Conservation (phyloP, 2,113 vertebrate species). For the Albula glossodonta region DNA sequence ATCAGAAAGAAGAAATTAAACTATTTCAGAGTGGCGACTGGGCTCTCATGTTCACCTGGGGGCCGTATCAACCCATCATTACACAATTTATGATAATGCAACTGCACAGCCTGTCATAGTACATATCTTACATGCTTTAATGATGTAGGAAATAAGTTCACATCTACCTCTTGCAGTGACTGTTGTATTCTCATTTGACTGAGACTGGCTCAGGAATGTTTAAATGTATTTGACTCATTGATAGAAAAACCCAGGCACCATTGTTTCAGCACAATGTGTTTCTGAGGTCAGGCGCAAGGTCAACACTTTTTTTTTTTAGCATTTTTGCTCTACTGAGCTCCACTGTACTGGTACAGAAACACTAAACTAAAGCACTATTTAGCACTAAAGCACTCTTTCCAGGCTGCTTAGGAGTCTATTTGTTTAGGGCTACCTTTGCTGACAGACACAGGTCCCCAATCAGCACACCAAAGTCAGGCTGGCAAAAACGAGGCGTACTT, state of each 20-base stretch:
- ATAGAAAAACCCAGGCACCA: neutral
- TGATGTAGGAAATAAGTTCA: neutral
- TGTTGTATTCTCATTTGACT: neutral
- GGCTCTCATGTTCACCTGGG: too few species aligned
- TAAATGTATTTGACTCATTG: neutral
- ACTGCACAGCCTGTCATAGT: too few species aligned
- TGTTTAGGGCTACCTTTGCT: neutral
- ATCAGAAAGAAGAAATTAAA: too few species aligned
- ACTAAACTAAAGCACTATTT: neutral
- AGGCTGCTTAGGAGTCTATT: neutral
- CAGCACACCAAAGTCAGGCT: neutral
- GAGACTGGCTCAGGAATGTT: neutral
- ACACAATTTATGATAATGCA: too few species aligned
- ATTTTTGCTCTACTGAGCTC: neutral
- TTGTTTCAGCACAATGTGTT: neutral
- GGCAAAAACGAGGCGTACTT: slow-evolving; percentile 33
- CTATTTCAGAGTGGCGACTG: too few species aligned
- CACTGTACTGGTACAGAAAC: neutral
- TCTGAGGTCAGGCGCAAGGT: neutral
- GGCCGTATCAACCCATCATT: too few species aligned
- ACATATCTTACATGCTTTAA: neutral
- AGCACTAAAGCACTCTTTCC: neutral
- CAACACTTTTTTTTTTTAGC: neutral
- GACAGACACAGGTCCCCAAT: slow-evolving; percentile 12
- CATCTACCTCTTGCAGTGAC: neutral